These are phyloP conservation scores for Rugalucina vietnamica DNA, from an alignment of 2,888 invertebrate species.

Conservation along the genomic window DNA sequence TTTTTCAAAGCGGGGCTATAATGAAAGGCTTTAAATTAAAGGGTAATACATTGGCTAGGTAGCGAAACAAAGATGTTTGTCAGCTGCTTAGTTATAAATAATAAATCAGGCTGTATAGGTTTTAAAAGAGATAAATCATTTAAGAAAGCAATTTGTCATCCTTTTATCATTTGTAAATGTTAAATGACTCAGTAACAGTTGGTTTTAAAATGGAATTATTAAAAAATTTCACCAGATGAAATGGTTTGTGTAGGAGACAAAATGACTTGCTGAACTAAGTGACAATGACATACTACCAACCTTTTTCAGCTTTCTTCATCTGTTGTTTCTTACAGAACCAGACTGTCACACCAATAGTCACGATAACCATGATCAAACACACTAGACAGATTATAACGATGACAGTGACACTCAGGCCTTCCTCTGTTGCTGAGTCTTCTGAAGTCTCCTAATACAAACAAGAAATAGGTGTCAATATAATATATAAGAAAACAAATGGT, in stretches of 20 bases:
- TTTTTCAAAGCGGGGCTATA: neutral
- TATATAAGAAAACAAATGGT: neutral
- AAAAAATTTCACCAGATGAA: neutral
- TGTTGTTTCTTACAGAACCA: neutral
- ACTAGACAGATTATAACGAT: slow-evolving; percentile 39
- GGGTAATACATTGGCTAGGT: neutral
- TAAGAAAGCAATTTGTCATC: neutral
- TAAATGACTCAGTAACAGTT: neutral
- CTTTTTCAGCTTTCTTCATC: neutral
- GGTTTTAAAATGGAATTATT: neutral
- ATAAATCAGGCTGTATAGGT: neutral
- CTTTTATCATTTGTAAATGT: neutral
- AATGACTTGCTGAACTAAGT: neutral
- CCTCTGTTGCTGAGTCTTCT: neutral
- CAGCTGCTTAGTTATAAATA: neutral
- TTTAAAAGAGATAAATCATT: neutral
- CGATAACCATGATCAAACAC: slow-evolving; percentile 5
- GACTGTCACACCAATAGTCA: neutral
- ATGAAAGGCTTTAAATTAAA: neutral
- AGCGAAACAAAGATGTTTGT: neutral
- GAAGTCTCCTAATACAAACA: neutral
- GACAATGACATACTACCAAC: neutral
- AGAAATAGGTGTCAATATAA: neutral
- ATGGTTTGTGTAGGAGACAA: neutral
- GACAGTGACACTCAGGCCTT: slow-evolving; percentile 34